phyloP scores from a whole-genome alignment of 2,113 vertebrate genomes.

The Lucifuga dentata region DNA sequence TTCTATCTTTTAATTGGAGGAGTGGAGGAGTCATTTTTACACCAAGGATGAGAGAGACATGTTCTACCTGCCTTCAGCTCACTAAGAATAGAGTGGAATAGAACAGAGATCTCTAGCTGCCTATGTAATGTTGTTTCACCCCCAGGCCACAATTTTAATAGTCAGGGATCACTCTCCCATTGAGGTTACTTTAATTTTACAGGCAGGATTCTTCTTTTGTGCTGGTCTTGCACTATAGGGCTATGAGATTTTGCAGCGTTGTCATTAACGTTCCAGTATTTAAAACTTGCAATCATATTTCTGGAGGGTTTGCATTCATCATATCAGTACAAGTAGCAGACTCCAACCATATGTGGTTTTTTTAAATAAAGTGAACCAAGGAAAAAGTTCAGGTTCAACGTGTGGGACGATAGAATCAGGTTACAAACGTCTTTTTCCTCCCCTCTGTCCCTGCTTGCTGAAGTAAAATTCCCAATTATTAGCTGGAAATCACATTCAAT shows the following conservation, averaged over 20 bases:
- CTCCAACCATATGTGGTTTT: conserved; percentile 4
- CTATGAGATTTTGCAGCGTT: conserved; percentile 58
- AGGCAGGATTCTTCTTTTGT: conserved; percentile 70
- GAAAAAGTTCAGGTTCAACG: conserved; percentile 8
- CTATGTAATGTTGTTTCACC: conserved; percentile 76
- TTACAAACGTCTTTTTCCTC: conserved; percentile 8
- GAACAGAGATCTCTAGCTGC: conserved; percentile 60
- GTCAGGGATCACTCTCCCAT: conserved; percentile 68
- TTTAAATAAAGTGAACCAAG: not conserved
- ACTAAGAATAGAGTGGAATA: conserved; percentile 66
- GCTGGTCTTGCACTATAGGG: conserved; percentile 70
- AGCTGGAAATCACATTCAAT: conserved; percentile 68
- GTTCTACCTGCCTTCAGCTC: conserved; percentile 70
- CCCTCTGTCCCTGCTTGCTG: conserved; percentile 35
- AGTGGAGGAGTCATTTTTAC: conserved; percentile 56
- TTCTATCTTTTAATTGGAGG: conserved; percentile 81
- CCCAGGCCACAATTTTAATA: conserved; percentile 77
- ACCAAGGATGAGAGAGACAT: conserved; percentile 65
- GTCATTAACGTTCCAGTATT: conserved; percentile 73
- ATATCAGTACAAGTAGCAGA: conserved; percentile 22
- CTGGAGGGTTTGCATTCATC: conserved; percentile 57
- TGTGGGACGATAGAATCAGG: conserved; percentile 33
- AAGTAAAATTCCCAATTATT: conserved; percentile 55
- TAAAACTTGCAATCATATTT: conserved; percentile 63
- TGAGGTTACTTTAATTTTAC: conserved; percentile 73